Base-by-base conservation (phyloP, 2,888 invertebrate species). In the Nymphalis polychloros region DNA sequence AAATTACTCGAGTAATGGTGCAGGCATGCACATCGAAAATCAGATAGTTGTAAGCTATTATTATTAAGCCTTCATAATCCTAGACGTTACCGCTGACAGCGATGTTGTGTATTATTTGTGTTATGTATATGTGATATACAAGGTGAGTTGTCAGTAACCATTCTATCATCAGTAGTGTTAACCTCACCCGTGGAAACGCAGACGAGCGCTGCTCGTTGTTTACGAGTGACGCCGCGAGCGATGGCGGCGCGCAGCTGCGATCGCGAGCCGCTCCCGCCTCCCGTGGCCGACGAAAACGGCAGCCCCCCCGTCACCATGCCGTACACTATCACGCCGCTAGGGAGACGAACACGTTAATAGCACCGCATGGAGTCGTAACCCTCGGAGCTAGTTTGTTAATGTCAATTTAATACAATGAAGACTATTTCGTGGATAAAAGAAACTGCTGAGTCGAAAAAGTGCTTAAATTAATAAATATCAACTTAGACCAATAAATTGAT, bases 231-330 rank as follows among this genome's bases (percentile, higher is more conserved):
- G 10, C 96, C 96, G 75, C 94, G 93, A 77, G 95, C 93, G 76
- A 96, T 95, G 72, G 93, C 92, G 72, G 95, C 94, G 66, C 96
- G 92, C 75, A 94, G 93, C 78, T 94, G 92, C 72, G 95, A 93
- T 41, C 67, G n/a, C 53, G 53, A 78, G 86, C 76, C 70, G 80
- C 80, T 61, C 81, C 82, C 48, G 81, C 71, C 69, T 81, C 85
- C 52, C 19, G 50, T 8, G 65, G 84, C 82, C 71, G 77, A 89
- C 68, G 93, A 85, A 86, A 96, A 96, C 60, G 96, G 96, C 76
- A 96, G 89, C 68, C 94, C 94, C 10, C 96, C 96, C 23, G 95
- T 93, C 78, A 95, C 94, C 95, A 96, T 96, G 60, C 95, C 95
- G 88, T 95, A 96, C 72, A 96, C 92, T 71, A 96, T 95, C 76